Conservation (phyloP, 2,113 vertebrate species). For the Cebus imitator region DNA sequence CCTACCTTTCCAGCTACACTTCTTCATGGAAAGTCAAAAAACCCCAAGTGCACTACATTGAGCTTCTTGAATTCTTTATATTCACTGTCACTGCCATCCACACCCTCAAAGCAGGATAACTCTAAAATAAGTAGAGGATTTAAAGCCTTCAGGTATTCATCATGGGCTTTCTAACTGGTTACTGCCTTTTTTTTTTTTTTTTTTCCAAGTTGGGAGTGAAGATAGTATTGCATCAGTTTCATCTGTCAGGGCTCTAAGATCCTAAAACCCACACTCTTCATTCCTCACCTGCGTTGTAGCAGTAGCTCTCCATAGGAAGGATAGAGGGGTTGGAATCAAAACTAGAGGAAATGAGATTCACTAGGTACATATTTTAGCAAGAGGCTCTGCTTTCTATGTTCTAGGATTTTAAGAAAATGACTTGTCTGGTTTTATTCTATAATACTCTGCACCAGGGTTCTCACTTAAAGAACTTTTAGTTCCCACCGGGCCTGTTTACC, state of each 20-base stretch:
- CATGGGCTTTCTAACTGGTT: not conserved
- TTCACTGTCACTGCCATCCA: not conserved
- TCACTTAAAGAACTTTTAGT: not conserved
- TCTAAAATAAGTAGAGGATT: not conserved
- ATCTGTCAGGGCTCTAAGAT: not conserved
- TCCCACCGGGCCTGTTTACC: not conserved
- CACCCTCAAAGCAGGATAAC: not conserved
- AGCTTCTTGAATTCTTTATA: not conserved
- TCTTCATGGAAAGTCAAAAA: not conserved
- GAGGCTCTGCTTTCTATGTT: not conserved
- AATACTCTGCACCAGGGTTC: not conserved
- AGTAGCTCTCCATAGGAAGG: not conserved
- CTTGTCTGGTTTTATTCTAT: not conserved
- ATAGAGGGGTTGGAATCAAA: not conserved
- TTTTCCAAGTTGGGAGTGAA: not conserved
- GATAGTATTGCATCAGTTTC: not conserved
- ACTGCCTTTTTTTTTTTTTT: not conserved
- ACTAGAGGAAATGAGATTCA: not conserved
- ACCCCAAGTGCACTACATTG: not conserved
- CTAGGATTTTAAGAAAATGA: not conserved
- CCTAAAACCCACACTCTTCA: not conserved
- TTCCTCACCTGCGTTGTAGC: not conserved
- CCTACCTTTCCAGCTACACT: not conserved
- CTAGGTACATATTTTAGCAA: not conserved
- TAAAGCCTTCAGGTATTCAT: not conserved